A percentile compares a stretch with the other conserved stretches of the same genome.
Conservation (phyloP, 2,888 invertebrate species). For the Idaea biselata region DNA sequence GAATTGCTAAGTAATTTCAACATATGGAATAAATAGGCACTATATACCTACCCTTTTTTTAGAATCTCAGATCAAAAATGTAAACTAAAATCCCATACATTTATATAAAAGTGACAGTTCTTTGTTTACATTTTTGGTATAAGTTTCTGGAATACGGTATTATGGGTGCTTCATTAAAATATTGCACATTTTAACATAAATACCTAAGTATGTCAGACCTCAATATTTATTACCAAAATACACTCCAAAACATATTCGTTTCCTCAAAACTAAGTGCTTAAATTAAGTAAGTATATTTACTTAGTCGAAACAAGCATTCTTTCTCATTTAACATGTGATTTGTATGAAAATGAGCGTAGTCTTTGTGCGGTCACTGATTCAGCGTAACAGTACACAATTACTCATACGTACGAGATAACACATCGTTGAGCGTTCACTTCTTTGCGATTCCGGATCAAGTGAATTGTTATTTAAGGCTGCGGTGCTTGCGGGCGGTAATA, state of each 20-base stretch:
- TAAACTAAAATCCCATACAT: too few relatives aligned
- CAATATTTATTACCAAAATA: not conserved
- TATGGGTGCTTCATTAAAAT: too few relatives aligned
- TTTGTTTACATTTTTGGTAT: too few relatives aligned
- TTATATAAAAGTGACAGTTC: too few relatives aligned
- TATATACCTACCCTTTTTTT: too few relatives aligned
- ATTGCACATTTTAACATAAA: too few relatives aligned
- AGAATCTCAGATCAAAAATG: too few relatives aligned
- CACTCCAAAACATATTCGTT: not conserved
- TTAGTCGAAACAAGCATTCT: not conserved
- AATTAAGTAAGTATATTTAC: not conserved
- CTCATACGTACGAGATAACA: not conserved
- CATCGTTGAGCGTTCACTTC: not conserved
- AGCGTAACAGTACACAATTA: not conserved
- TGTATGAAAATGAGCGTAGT: not conserved
- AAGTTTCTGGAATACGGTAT: too few relatives aligned
- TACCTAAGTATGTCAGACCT: not conserved
- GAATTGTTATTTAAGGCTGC: conserved; percentile 17
- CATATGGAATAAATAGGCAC: too few relatives aligned
- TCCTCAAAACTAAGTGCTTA: not conserved
- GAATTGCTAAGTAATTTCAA: too few relatives aligned
- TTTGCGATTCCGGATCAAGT: not conserved
- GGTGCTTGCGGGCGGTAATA: too few relatives aligned
- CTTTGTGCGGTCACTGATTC: conserved; percentile 2
- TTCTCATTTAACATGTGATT: not conserved